phyloP scores from a whole-genome alignment of 2,797 vertebrate genomes.

The Malurus splendens region DNA sequence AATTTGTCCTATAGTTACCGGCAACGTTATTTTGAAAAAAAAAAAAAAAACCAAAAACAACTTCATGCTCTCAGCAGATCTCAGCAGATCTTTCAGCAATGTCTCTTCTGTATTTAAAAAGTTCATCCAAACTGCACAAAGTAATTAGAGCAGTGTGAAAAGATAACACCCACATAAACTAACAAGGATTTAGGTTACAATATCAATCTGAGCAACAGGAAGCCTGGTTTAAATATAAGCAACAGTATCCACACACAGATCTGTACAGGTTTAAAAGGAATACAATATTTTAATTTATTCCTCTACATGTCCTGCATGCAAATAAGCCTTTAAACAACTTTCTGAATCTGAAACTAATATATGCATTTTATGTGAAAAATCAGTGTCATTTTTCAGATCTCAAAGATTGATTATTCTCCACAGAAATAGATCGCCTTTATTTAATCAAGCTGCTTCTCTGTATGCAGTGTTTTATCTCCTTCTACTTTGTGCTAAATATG shows the following conservation, averaged over 20 bases:
- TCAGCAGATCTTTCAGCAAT: not conserved
- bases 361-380: not conserved
- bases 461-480: not conserved
- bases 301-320: not conserved
- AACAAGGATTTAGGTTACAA: not conserved
- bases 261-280: not conserved
- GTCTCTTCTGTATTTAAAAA: not conserved
- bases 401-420: not conserved
- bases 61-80: not conserved
- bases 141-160: not conserved
- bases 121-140: not conserved
- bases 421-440: not conserved
- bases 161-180: not conserved
- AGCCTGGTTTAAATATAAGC: not conserved
- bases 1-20: not conserved
- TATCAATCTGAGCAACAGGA: not conserved
- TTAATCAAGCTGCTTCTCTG: not conserved
- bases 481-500: not conserved
- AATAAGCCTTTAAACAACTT: not conserved
- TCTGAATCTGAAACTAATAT: not conserved
- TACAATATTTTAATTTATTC: not conserved
- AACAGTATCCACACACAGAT: not conserved
- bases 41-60: not conserved
- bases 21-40: not conserved
- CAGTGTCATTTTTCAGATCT: not conserved